Evolutionary conservation across 2,888 invertebrate genomes (phyloP), one percentile per base, ranked within the genome.

Genomic region (Theretra japonica): DNA sequence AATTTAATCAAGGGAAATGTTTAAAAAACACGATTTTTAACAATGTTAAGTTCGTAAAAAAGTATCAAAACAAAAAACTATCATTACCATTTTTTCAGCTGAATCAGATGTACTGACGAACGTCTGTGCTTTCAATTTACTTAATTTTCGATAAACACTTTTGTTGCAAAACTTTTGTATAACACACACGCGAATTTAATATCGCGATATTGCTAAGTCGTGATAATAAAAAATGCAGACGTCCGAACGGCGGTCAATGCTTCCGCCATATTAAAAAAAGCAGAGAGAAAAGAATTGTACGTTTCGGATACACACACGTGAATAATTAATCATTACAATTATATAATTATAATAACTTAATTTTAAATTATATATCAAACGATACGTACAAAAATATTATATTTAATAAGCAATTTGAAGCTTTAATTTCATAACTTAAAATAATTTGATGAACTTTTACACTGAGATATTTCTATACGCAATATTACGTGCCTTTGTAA

Each of bases 61-160:
- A 93, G 94, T 94, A 94, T 93, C 94, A 94, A 95, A 94, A 95
- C 94, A 95, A 95, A 95, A 94, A 95, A 94, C 93, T 92, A 92
- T 93, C 93, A 91, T 94, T 94, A 94, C 94, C 94, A 94, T 95
- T 94, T 94, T 94, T 93, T 86, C 79, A 77, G 81, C 80, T 78
- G 83, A 86, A 83, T 82, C 79, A 77, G 77, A 76, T 73, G 82
- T 80, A 79, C 78, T 76, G 71, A 73, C 77, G 73, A 76, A 78
- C 81, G 79, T 68, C 68, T 70, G 74, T 73, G 57, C 73, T 74
- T 74, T 65, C 65, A 70, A 69, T 68, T 60, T 75, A 71, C 73
- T 79, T 76, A 75, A 75, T 78, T 76, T 75, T 76, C 70, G 73
- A 77, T 72, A 76, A 84, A 83, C 81, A 79, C 79, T 80, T 80